Percentiles rank a stretch among this genome's conserved stretches.
Evolutionary conservation across 2,797 vertebrate species (phyloP).

Genomic region (Coracias cyanogaster): DNA sequence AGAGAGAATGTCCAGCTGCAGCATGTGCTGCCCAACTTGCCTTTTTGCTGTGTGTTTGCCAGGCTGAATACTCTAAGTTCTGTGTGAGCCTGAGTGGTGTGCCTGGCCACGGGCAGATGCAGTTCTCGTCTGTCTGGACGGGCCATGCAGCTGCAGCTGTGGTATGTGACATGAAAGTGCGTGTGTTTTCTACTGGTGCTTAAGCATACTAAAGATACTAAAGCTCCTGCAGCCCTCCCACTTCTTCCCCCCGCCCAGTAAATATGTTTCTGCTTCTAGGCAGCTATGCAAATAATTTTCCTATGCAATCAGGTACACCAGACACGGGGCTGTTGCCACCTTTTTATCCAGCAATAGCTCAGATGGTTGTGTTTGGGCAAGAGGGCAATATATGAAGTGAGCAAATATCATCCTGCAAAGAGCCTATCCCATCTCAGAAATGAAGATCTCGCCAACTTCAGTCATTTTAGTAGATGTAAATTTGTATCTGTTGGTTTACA

Average conservation of each 20-base stretch:
- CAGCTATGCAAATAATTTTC: neutral
- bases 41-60: neutral
- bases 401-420: neutral
- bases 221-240: neutral
- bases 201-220: neutral
- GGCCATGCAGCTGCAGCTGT: neutral
- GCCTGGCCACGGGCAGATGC: neutral
- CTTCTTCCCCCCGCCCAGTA: neutral
- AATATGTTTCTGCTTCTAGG: neutral
- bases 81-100: neutral
- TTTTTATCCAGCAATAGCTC: neutral
- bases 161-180: neutral
- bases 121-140: neutral
- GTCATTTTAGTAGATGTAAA: rapidly evolving
- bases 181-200: neutral
- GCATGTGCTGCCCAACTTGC: neutral
- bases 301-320: neutral
- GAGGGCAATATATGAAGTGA: neutral
- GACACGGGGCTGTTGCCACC: neutral
- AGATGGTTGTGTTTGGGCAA: neutral
- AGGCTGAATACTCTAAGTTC: neutral
- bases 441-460: neutral
- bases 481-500: rapidly evolving
- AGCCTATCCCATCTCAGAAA: neutral
- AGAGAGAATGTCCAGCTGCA: neutral